phyloP scores from a whole-genome alignment of 2,113 vertebrate species.

The Gracilinanus agilis region DNA sequence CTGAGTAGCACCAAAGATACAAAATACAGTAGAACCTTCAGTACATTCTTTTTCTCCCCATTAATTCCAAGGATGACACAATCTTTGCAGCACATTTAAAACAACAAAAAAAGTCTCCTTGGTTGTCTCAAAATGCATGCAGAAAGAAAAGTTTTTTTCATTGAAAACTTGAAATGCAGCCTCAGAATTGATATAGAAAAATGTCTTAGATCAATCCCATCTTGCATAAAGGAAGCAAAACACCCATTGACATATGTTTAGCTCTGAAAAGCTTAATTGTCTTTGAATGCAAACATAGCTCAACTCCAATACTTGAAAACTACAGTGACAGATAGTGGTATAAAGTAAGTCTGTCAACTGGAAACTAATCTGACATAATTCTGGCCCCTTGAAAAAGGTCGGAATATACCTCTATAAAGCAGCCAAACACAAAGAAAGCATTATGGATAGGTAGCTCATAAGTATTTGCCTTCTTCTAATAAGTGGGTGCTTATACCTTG shows the following conservation, averaged over 20 bases:
- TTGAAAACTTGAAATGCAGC: constrained; percentile 62
- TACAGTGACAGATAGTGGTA: constrained; percentile 64
- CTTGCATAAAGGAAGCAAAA: constrained; percentile 47
- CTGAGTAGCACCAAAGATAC: neutral
- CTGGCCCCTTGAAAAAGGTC: constrained; percentile 62
- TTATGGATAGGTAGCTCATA: constrained; percentile 49
- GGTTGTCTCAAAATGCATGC: constrained; percentile 26
- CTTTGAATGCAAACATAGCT: constrained; percentile 75
- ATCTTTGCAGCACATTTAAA: neutral
- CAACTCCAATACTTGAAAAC: constrained; percentile 62
- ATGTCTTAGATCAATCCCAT: neutral
- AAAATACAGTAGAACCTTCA: neutral
- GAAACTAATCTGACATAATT: constrained; percentile 69
- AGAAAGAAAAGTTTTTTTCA: constrained; percentile 53
- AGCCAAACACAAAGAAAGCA: constrained; percentile 77
- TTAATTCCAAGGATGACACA: constrained; percentile 55
- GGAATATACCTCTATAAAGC: constrained; percentile 43
- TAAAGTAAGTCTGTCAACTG: constrained; percentile 73
- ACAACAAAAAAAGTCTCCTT: neutral
- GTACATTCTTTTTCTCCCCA: neutral
- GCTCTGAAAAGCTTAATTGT: constrained; percentile 70
- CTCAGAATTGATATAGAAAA: constrained; percentile 39
- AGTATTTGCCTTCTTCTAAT: constrained; percentile 44
- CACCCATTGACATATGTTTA: constrained; percentile 32
- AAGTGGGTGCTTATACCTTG: neutral